These are phyloP conservation scores for Ormyrus nitidulus DNA, from an alignment of 2,888 invertebrate genomes.

Conservation along the genomic window DNA sequence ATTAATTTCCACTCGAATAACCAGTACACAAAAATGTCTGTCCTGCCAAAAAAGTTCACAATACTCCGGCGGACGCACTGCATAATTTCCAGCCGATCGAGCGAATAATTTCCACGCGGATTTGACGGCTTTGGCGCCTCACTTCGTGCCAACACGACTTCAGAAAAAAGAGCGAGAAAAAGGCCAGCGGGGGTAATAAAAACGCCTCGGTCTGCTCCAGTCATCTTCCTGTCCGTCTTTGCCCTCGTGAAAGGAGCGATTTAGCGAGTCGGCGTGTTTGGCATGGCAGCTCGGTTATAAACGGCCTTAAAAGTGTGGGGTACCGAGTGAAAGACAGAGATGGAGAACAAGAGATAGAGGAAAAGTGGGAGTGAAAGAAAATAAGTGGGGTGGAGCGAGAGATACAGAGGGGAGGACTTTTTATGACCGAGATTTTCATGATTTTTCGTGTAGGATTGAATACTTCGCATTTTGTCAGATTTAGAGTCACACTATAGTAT, in stretches of 20 bases:
- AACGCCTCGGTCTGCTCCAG: neutral
- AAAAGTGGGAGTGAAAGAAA: no score
- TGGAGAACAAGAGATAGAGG: neutral
- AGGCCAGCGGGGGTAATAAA: constrained; percentile 15
- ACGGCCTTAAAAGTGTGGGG: neutral
- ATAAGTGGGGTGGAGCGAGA: no score
- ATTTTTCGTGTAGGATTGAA: no score
- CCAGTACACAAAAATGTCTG: neutral
- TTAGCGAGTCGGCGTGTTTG: neutral
- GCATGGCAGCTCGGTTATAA: neutral
- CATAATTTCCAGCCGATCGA: constrained; percentile 36
- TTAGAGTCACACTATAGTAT: no score
- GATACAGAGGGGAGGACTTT: no score
- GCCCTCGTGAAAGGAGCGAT: neutral
- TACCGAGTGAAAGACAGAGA: neutral
- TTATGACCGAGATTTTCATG: no score
- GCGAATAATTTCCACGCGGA: constrained; percentile 16
- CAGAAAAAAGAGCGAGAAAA: constrained; percentile 6
- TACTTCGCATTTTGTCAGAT: no score
- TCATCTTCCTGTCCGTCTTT: neutral
- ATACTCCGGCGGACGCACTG: neutral
- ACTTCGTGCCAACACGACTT: no score
- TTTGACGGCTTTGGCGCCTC: constrained; percentile 8
- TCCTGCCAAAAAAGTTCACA: neutral
- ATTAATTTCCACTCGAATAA: constrained; percentile 24